phyloP scores from a whole-genome alignment of 2,888 invertebrate genomes.

The Eupeodes latifasciatus region DNA sequence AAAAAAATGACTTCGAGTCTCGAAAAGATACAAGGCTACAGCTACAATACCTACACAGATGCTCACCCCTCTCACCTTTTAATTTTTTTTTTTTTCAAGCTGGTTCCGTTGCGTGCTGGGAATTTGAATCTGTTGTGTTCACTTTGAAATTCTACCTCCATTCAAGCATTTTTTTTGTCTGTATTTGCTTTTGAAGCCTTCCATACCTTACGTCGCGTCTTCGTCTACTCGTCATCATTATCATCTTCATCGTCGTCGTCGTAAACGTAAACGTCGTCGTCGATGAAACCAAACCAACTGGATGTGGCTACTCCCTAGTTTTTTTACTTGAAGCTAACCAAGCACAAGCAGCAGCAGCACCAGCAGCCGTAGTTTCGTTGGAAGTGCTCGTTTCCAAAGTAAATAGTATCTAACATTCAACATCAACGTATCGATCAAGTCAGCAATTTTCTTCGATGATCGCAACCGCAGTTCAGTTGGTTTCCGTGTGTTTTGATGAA shows the following conservation, averaged over 20 bases:
- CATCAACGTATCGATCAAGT: slow-evolving; percentile 64
- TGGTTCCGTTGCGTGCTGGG: slow-evolving; percentile 53
- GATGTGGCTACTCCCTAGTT: slow-evolving; percentile 55
- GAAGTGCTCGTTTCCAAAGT: slow-evolving; percentile 63
- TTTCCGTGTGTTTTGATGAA: slow-evolving; percentile 67
- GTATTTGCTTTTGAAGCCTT: slow-evolving; percentile 3
- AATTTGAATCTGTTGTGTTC: slow-evolving; percentile 56
- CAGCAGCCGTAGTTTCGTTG: slow-evolving; percentile 44
- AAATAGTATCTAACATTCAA: not conserved
- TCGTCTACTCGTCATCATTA: slow-evolving; percentile 16
- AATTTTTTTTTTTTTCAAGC: not conserved
- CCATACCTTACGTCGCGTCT: slow-evolving; percentile 35
- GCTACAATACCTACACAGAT: not conserved
- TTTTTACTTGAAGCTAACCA: slow-evolving; percentile 43
- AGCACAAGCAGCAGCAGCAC: slow-evolving; percentile 45
- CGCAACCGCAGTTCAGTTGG: slow-evolving; percentile 50
- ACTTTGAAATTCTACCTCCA: slow-evolving; percentile 34
- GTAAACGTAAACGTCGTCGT: slow-evolving; percentile 3
- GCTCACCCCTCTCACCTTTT: slow-evolving; percentile 17
- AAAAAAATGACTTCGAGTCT: slow-evolving; percentile 55
- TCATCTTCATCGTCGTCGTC: slow-evolving; percentile 12
- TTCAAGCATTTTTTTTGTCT: slow-evolving; percentile 17
- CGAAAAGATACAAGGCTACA: slow-evolving; percentile 31
- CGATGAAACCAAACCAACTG: slow-evolving; percentile 42
- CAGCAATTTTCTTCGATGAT: slow-evolving; percentile 57